Evolutionary conservation across 2,113 vertebrate genomes (phyloP), one percentile per base, ranked within the genome.

Genomic region (Brachypodius melanocephalos): DNA sequence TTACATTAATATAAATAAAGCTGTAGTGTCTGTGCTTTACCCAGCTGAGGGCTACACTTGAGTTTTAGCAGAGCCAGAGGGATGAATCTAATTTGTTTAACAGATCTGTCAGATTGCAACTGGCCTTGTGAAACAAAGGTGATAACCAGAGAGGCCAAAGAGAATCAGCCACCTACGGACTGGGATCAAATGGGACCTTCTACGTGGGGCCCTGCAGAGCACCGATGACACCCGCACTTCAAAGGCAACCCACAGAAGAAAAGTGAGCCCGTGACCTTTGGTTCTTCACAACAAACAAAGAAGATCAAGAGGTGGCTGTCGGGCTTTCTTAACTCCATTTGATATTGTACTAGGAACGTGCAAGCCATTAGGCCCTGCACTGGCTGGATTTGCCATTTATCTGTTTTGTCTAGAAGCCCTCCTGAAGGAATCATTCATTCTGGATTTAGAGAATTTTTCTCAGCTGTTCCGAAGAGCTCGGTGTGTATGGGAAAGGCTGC

Each of bases 1-100:
- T 94, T 82, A 91, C 45, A 76, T 76, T 91, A 90, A 79, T 83
- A 59, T 89, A 92, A 88, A 89, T 91, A 88, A 93, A 80, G 49
- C 46, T 93, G 78, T 42, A 43, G 31, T 95, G 89, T 43, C 71
- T 94, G 59, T 57, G 32, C 71, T 85, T 94, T 82, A 51, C 85
- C 55, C 82, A 83, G 12, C 58, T 76, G 82, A 91, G 82, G 78
- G 71, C 67, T 88, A 55, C 32, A 15, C 46, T 79, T 62, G 58
- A 58, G 38, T 73, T 57, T 93, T 88, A 82, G 87, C 85, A 92
- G 75, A 93, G 85, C 71, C 43, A 73, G 75, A 91, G 67, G 71
- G 85, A 85, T 83, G 67, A 90, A 88, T 51, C 40, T 93, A 49
- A 93, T 94, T 91, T 87, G 65, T 75, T 89, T 88, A 85, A 76